Evolutionary conservation across 2,113 vertebrate species (phyloP).

Genomic region (Callospermophilus lateralis): DNA sequence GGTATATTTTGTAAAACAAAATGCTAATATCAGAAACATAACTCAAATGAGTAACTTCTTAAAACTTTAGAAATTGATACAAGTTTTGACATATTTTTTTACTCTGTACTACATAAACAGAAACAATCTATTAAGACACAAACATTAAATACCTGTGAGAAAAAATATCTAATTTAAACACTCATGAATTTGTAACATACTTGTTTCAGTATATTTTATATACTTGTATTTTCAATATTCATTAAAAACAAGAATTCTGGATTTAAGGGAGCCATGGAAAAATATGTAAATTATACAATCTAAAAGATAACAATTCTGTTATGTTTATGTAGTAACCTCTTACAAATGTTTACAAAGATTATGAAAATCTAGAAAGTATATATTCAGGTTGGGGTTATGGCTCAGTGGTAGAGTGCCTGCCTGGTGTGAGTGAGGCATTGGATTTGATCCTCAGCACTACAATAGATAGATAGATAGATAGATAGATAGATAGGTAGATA

Average conservation of each 20-base stretch:
- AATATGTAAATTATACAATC: background rate
- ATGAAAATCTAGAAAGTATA: background rate
- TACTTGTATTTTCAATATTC: background rate
- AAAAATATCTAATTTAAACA: constrained; percentile 31
- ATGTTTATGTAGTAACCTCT: background rate
- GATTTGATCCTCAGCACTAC: no score
- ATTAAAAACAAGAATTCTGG: constrained; percentile 15
- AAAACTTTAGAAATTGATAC: background rate
- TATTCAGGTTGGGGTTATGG: no score
- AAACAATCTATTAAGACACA: background rate
- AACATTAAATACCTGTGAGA: background rate
- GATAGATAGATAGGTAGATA: no score
- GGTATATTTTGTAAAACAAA: background rate
- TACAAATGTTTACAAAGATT: constrained; percentile 13
- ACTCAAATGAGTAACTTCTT: background rate
- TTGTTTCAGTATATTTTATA: background rate
- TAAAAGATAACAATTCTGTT: constrained; percentile 1
- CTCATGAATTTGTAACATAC: background rate
- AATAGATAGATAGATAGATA: no score
- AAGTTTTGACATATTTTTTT: background rate
- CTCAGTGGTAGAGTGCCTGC: no score
- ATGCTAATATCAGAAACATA: background rate
- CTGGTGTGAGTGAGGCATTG: no score
- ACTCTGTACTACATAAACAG: background rate
- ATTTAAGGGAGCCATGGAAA: background rate